Percentiles rank a stretch among this genome's conserved stretches.
Evolutionary conservation across 2,888 invertebrate genomes (phyloP).

Genomic region (Patella depressa): DNA sequence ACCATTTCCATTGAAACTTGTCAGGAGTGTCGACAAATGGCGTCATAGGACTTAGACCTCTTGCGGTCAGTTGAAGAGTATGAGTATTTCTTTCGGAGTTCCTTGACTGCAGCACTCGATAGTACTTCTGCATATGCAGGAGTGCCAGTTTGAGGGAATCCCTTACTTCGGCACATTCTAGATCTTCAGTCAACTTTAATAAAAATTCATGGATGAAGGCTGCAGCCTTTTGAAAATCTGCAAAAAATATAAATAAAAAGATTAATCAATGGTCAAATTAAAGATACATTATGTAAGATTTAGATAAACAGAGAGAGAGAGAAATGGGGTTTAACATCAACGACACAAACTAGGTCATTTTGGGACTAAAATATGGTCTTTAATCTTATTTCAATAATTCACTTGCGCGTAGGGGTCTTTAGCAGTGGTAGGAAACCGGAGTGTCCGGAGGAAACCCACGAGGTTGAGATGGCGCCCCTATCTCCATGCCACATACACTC

Average conservation of each 20-base stretch:
- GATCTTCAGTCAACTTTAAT: constrained; percentile 67
- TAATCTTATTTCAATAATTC: too few species aligned
- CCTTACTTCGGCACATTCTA: constrained; percentile 69
- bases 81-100: constrained; percentile 59
- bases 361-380: too few species aligned
- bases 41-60: constrained; percentile 70
- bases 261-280: too few species aligned
- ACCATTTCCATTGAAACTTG: constrained; percentile 68
- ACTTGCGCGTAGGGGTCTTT: too few species aligned
- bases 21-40: constrained; percentile 69
- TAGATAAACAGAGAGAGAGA: too few species aligned
- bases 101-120: constrained; percentile 57
- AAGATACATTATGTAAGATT: too few species aligned
- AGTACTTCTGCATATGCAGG: constrained; percentile 70
- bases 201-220: constrained; percentile 70
- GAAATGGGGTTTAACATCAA: too few species aligned
- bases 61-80: constrained; percentile 59
- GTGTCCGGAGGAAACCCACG: too few species aligned
- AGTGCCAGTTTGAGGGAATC: constrained; percentile 69
- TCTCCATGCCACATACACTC: too few species aligned
- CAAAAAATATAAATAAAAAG: constrained; percentile 26
- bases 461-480: too few species aligned
- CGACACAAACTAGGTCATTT: too few species aligned
- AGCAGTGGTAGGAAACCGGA: too few species aligned
- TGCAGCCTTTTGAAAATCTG: constrained; percentile 71